Conservation (phyloP, 2,113 vertebrate genomes). For the Scophthalmus maximus region DNA sequence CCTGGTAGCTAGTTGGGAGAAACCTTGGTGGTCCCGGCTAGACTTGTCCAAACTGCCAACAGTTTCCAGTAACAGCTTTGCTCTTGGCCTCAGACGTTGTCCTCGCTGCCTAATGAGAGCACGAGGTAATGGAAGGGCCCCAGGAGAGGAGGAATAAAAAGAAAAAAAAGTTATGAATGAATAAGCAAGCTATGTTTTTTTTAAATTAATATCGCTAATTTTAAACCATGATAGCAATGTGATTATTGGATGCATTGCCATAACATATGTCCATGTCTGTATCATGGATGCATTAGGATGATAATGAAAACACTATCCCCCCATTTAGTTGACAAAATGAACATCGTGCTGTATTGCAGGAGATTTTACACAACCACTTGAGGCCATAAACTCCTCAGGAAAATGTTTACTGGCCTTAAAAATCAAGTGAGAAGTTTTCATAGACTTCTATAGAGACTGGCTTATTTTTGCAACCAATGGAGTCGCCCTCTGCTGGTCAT, state of each 20-base stretch:
- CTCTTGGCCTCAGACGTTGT: slow-evolving; percentile 56
- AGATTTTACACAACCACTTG: no score
- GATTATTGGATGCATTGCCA: not conserved
- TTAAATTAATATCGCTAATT: slow-evolving; percentile 29
- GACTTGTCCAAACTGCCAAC: slow-evolving; percentile 63
- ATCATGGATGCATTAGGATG: no score
- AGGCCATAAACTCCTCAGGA: no score
- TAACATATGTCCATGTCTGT: no score
- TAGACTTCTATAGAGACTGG: no score
- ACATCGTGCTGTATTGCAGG: no score
- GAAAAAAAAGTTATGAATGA: slow-evolving; percentile 30
- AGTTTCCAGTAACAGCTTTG: slow-evolving; percentile 69
- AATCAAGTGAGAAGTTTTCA: no score
- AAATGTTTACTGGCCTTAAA: no score
- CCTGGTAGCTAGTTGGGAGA: slow-evolving; percentile 55
- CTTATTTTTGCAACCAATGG: no score
- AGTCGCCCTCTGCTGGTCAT: no score
- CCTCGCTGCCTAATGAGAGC: slow-evolving; percentile 57
- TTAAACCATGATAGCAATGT: not conserved
- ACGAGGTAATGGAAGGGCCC: slow-evolving; percentile 54
- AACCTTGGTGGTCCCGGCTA: slow-evolving; percentile 69
- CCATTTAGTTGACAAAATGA: no score
- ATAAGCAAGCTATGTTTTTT: slow-evolving; percentile 28
- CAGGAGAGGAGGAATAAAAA: not conserved
- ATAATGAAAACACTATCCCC: no score